Evolutionary conservation across 2,888 invertebrate species (phyloP), one percentile per base, ranked within the genome.

Genomic region (Palloptera scutellata): DNA sequence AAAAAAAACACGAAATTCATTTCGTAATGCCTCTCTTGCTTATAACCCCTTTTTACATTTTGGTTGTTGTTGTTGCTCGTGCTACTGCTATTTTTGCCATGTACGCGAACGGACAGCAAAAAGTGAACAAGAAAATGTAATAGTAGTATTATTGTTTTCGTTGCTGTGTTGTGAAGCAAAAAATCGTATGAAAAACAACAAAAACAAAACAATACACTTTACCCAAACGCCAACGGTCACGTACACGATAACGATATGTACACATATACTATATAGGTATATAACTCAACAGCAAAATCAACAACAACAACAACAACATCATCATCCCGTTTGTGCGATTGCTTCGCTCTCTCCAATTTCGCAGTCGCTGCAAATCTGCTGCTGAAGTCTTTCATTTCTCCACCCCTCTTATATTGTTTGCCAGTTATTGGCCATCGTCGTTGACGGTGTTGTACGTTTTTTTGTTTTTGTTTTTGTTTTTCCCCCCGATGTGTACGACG

Each of bases 201-300:
- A 30, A 48, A 13, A 41, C 9, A 60, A 30, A 20, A 48, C 43
- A 60, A 15, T 43, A 30, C 60, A 48, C 43, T 60, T 59, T 59
- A 17, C 43, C 43, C 43, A 30, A 59, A 59, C 58, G 15, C 58
- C 58, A 59, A 43, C 58, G 58, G 58, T 58, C 58, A 58, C 58
- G 58, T 58, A 58, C 55, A 58, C 30, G 19, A 19, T 51, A 11
- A 53, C 53, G 52, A 51, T 10, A 52, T 58, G 19, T 40, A 53
- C n/a, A 53, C 42, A 13, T 17, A 51, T 11, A 17, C 45, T 17
- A 52, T 12, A 12, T 17, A 15, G 53, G 13, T 41, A 13, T 19
- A 10, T 17, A 41, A 58, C 41, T 20, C 8, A 9, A 48, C 48
- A 48, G 15, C 48, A 48, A 48, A 48, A 48, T 9, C 11, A 48